Conservation (phyloP, 2,113 vertebrate species). For the Erpornis zantholeuca region DNA sequence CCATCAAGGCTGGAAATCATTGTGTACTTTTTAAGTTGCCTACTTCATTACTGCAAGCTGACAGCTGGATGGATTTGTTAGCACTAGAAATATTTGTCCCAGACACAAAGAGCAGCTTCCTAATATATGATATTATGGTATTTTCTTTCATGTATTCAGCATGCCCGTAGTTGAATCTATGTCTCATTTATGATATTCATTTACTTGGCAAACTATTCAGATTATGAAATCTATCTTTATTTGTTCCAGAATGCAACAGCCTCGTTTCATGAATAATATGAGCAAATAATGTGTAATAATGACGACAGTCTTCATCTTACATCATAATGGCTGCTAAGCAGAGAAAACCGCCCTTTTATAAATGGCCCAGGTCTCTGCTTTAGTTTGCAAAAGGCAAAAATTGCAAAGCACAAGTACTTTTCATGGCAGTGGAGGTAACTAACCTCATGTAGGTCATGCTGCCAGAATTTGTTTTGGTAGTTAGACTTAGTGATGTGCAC, state of each 20-base stretch:
- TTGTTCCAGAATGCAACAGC: conserved; percentile 20
- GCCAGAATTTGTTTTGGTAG: not conserved
- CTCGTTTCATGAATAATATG: not conserved
- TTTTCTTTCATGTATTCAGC: conserved; percentile 4
- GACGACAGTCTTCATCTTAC: not conserved
- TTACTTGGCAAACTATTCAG: not conserved
- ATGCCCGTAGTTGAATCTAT: not conserved
- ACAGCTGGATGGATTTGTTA: conserved; percentile 52
- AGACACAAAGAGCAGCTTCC: conserved; percentile 31
- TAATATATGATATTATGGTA: conserved; percentile 22
- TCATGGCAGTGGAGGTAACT: not conserved
- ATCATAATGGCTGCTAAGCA: not conserved
- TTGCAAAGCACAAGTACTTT: not conserved
- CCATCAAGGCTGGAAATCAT: conserved; percentile 51
- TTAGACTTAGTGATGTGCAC: not conserved
- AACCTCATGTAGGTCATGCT: not conserved
- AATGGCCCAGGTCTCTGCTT: not conserved
- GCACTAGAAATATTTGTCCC: conserved; percentile 49
- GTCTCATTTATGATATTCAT: not conserved
- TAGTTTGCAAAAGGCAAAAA: not conserved
- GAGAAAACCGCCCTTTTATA: not conserved
- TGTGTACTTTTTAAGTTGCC: conserved; percentile 58
- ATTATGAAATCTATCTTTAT: conserved; percentile 35
- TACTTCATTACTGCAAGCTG: conserved; percentile 56
- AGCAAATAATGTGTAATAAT: not conserved